Conservation (phyloP, 2,888 invertebrate genomes). For the Agonopterix subpropinquella region DNA sequence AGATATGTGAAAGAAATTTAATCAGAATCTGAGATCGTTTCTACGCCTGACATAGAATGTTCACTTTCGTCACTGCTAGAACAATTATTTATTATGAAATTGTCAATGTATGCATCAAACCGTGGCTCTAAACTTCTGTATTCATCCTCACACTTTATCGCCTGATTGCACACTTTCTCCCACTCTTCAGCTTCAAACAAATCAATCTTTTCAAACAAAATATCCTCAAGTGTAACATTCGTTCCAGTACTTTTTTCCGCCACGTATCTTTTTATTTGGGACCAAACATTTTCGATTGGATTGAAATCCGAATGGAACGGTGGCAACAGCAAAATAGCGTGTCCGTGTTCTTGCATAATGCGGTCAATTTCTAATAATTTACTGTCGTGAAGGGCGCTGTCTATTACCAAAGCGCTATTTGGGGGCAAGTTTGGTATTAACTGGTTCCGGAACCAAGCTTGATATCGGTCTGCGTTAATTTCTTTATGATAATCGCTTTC, state of each 20-base stretch:
- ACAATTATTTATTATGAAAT: not conserved
- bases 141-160: not conserved
- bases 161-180: not conserved
- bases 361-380: not conserved
- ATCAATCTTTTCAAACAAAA: not conserved
- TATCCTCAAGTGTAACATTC: not conserved
- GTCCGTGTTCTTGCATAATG: not conserved
- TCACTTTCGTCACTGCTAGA: not conserved
- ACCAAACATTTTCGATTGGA: constrained; percentile 1
- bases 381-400: not conserved
- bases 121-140: not conserved
- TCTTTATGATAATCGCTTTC: constrained; percentile 7
- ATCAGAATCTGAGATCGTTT: not conserved
- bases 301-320: not conserved
- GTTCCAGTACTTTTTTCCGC: not conserved
- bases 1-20: not conserved
- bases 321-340: not conserved
- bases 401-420: not conserved
- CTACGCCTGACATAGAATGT: not conserved
- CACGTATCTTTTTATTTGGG: constrained; percentile 1
- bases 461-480: constrained; percentile 6
- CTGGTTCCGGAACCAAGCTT: constrained; percentile 7
- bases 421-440: constrained; percentile 8
- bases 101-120: too few species aligned
- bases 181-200: not conserved